These are phyloP conservation scores for Phyllotreta striolata DNA, from an alignment of 2,888 invertebrate genomes.

Conservation along the genomic window DNA sequence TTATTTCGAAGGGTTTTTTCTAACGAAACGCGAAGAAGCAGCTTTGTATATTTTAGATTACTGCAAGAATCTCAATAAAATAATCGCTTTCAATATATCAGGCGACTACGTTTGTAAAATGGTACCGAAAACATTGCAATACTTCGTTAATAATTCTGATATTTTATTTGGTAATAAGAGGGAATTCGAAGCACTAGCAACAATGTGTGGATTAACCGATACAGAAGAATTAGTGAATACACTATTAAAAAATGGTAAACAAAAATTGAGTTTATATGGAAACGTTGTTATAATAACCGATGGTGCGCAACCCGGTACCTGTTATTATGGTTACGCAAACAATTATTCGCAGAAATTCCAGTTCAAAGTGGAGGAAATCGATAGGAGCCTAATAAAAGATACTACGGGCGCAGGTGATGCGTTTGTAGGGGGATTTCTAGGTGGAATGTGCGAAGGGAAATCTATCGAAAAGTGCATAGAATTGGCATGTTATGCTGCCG, in stretches of 20 bases:
- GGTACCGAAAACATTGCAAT: slow-evolving; percentile 57
- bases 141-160: slow-evolving; percentile 61
- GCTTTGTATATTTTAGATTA: slow-evolving; percentile 61
- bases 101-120: slow-evolving; percentile 64
- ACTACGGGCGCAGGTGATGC: slow-evolving; percentile 70
- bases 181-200: slow-evolving; percentile 64
- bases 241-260: slow-evolving; percentile 32
- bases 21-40: slow-evolving; percentile 62
- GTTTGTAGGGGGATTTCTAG: slow-evolving; percentile 67
- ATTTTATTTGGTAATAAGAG: slow-evolving; percentile 66
- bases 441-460: slow-evolving; percentile 60
- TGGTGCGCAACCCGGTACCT: slow-evolving; percentile 65
- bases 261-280: slow-evolving; percentile 45
- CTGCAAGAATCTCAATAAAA: slow-evolving; percentile 55
- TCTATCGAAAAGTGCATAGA: slow-evolving; percentile 60
- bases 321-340: slow-evolving; percentile 54
- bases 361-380: slow-evolving; percentile 59
- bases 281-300: slow-evolving; percentile 72
- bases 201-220: slow-evolving; percentile 50
- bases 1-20: slow-evolving; percentile 68
- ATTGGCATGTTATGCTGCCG: slow-evolving; percentile 61
- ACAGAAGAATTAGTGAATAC: slow-evolving; percentile 35
- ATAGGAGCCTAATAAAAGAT: slow-evolving; percentile 61
- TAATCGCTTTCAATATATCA: slow-evolving; percentile 65
- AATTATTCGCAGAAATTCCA: slow-evolving; percentile 28